Percentiles rank a stretch among this genome's conserved stretches.
phyloP scores from a whole-genome alignment of 1,140 invertebrate species.

The Bombus superbus region DNA sequence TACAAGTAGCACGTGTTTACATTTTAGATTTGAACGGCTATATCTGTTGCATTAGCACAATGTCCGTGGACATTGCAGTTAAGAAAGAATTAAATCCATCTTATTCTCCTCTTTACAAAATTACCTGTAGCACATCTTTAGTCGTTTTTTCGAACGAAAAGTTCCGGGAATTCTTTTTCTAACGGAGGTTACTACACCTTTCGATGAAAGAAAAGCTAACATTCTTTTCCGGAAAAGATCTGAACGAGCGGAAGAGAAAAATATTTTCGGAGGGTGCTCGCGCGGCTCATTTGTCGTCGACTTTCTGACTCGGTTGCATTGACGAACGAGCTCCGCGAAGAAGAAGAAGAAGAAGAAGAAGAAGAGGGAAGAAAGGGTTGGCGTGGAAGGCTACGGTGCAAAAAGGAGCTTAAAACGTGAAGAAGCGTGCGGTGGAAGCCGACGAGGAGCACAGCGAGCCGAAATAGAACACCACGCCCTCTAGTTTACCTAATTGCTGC shows the following conservation, averaged over 20 bases:
- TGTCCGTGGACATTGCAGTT: neutral
- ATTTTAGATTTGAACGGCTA: neutral
- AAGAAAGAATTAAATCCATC: neutral
- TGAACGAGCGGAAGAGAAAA: slow-evolving; percentile 44
- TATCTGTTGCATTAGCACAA: slow-evolving; percentile 12
- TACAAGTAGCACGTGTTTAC: slow-evolving; percentile 24
- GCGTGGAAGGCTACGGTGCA: slow-evolving; percentile 47
- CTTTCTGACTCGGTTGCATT: slow-evolving; percentile 71
- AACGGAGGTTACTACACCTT: neutral
- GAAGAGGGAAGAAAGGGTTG: slow-evolving; percentile 60
- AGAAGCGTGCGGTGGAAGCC: slow-evolving; percentile 27
- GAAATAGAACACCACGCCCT: slow-evolving; percentile 79
- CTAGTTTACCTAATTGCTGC: slow-evolving; percentile 80
- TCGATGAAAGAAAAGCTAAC: neutral
- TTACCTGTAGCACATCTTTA: no score
- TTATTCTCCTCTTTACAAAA: no score
- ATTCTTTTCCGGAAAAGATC: slow-evolving; percentile 31
- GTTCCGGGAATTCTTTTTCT: neutral
- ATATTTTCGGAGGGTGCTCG: slow-evolving; percentile 47
- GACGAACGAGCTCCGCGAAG: slow-evolving; percentile 71
- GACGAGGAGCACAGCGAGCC: slow-evolving; percentile 48
- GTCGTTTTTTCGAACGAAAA: no score
- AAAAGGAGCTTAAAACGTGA: slow-evolving; percentile 58
- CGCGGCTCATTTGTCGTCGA: slow-evolving; percentile 73
- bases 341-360: slow-evolving; percentile 15